These are phyloP conservation scores for Hylia prasina DNA, from an alignment of 2,113 vertebrate genomes.

Conservation along the genomic window DNA sequence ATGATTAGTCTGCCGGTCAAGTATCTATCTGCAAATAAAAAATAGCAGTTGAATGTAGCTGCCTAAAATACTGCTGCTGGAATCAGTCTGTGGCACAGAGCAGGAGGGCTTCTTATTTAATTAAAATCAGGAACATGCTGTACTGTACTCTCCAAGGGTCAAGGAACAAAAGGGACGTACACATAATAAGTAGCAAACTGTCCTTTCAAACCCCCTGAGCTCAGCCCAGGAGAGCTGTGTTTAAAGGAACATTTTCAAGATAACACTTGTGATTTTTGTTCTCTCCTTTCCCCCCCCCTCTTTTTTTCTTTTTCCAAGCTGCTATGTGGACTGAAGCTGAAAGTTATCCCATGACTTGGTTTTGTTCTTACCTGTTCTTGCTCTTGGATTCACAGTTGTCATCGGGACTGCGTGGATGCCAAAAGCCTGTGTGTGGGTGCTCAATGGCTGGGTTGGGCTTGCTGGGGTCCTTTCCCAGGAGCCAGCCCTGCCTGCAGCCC, in stretches of 20 bases:
- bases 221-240: slow-evolving; percentile 12
- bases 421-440: not conserved
- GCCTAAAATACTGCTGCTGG: slow-evolving; percentile 43
- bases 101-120: slow-evolving; percentile 57
- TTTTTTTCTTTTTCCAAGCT: not conserved
- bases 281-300: rapidly evolving
- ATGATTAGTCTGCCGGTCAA: slow-evolving; percentile 51
- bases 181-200: slow-evolving; percentile 35
- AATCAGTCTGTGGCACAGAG: slow-evolving; percentile 32
- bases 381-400: not conserved
- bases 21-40: slow-evolving; percentile 55
- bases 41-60: slow-evolving; percentile 18
- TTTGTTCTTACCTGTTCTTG: not conserved
- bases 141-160: slow-evolving; percentile 54
- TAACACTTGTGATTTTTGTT: not conserved
- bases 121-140: slow-evolving; percentile 52
- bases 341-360: not conserved
- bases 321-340: not conserved
- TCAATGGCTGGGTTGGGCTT: not conserved
- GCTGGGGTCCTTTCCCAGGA: not conserved
- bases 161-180: slow-evolving; percentile 47
- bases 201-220: slow-evolving; percentile 48
- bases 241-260: slow-evolving; percentile 17
- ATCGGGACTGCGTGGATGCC: not conserved
- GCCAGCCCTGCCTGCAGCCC: not conserved